Percentiles rank a stretch among this genome's conserved stretches.
phyloP scores from a whole-genome alignment of 2,797 vertebrate genomes.

The Antennarius maculatus region DNA sequence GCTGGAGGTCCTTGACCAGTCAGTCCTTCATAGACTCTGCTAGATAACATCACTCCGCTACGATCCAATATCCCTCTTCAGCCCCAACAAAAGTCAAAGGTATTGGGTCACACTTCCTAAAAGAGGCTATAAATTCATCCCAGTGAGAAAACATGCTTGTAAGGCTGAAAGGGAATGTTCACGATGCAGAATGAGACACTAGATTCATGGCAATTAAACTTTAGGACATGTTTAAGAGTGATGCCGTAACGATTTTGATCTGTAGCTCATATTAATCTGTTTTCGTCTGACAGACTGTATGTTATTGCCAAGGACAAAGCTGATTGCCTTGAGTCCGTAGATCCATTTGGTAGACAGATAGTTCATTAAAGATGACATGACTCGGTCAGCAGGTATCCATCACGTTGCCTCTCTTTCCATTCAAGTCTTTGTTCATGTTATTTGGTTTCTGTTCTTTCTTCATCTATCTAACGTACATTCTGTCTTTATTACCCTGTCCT shows the following conservation, averaged over 20 bases:
- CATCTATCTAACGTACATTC: background rate
- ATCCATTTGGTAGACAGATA: slow-evolving; percentile 50
- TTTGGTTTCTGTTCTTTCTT: background rate
- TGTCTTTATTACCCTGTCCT: slow-evolving; percentile 1
- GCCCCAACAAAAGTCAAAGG: slow-evolving; percentile 55
- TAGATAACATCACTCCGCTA: slow-evolving; percentile 29
- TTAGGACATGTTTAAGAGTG: background rate
- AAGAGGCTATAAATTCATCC: slow-evolving; percentile 38
- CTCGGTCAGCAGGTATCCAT: slow-evolving; percentile 59
- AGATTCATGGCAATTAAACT: background rate
- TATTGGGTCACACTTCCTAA: slow-evolving; percentile 49
- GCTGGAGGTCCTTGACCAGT: slow-evolving; percentile 49
- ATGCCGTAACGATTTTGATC: background rate
- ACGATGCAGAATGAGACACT: background rate
- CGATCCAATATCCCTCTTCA: slow-evolving; percentile 18
- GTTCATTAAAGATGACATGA: slow-evolving; percentile 44
- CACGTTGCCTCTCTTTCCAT: slow-evolving; percentile 9
- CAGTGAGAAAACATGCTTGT: slow-evolving; percentile 39
- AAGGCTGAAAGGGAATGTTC: slow-evolving; percentile 5
- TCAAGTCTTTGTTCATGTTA: slow-evolving; percentile 8
- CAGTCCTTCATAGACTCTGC: slow-evolving; percentile 52
- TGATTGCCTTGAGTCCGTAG: slow-evolving; percentile 47
- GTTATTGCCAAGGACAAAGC: slow-evolving; percentile 63
- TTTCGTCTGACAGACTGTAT: slow-evolving; percentile 32
- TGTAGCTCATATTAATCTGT: slow-evolving; percentile 45